Conservation (phyloP, 1,140 invertebrate species). For the Dendrolimus punctatus region DNA sequence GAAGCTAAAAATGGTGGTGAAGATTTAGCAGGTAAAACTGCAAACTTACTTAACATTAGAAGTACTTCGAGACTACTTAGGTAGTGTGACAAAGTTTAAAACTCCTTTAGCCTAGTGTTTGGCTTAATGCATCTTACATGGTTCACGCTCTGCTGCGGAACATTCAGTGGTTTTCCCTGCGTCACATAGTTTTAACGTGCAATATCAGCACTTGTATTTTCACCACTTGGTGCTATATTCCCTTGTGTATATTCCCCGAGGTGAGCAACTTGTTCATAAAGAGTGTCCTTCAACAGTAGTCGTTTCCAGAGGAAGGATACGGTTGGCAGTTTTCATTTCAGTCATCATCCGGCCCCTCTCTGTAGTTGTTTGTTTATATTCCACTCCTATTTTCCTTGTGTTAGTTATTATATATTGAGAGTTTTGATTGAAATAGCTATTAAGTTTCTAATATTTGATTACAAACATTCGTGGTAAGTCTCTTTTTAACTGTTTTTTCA, state of each 20-base stretch:
- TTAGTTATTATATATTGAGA: neutral
- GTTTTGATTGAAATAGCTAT: neutral
- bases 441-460: too few species aligned
- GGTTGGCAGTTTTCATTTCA: slow-evolving; percentile 50
- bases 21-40: neutral
- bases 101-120: slow-evolving; percentile 19
- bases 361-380: slow-evolving; percentile 21
- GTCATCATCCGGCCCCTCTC: slow-evolving; percentile 32
- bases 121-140: slow-evolving; percentile 42
- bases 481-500: neutral
- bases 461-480: too few species aligned
- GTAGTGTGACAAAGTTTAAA: slow-evolving; percentile 1
- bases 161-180: slow-evolving; percentile 40
- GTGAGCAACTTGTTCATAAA: slow-evolving; percentile 55
- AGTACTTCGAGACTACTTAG: neutral
- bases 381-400: slow-evolving; percentile 10
- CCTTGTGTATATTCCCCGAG: slow-evolving; percentile 17
- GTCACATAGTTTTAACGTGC: slow-evolving; percentile 13
- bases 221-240: too few species aligned
- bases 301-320: slow-evolving; percentile 45
- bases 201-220: slow-evolving; percentile 24
- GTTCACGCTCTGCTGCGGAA: slow-evolving; percentile 54
- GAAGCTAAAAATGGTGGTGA: too few species aligned
- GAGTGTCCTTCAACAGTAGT: slow-evolving; percentile 54
- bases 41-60: slow-evolving; percentile 1